These are phyloP conservation scores for Lomographa bimaculata DNA, from an alignment of 2,888 invertebrate genomes.

Conservation along the genomic window DNA sequence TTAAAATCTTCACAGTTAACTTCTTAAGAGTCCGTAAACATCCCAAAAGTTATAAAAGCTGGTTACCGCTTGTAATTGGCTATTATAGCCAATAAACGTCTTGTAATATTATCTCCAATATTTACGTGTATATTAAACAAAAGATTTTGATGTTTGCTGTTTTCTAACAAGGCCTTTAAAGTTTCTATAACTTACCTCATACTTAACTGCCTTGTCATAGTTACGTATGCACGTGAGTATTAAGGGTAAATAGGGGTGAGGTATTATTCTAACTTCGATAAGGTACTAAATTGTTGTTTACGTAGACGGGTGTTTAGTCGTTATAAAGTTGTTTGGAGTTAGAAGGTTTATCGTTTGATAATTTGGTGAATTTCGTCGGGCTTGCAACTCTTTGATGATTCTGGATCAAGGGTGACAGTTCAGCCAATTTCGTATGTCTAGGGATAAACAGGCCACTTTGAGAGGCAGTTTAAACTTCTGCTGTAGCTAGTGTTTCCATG, in stretches of 20 bases:
- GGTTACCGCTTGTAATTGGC: constrained; percentile 13
- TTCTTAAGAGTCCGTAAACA: neutral
- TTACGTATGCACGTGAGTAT: no score
- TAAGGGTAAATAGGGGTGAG: no score
- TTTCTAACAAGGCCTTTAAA: constrained; percentile 17
- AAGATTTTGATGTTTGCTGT: constrained; percentile 21
- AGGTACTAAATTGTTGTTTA: constrained; percentile 7
- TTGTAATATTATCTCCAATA: constrained; percentile 18
- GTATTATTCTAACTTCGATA: neutral
- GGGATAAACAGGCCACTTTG: constrained; percentile 12
- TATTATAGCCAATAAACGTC: constrained; percentile 19
- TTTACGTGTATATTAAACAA: constrained; percentile 20
- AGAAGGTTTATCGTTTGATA: constrained; percentile 27
- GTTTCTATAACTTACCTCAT: constrained; percentile 12
- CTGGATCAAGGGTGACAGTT: constrained; percentile 21
- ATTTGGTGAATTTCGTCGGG: constrained; percentile 25
- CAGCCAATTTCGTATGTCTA: constrained; percentile 8
- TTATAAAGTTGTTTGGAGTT: constrained; percentile 22
- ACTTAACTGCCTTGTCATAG: constrained; percentile 3
- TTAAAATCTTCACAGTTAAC: no score
- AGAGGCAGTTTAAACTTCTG: constrained; percentile 8
- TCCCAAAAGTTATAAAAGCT: constrained; percentile 6
- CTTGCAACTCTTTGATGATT: constrained; percentile 23
- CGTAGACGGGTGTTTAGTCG: constrained; percentile 11
- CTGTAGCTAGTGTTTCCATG: no score